Evolutionary conservation across 92 coral and sea anemone genomes (phyloP).

Genomic region (Siderastrea siderea): DNA sequence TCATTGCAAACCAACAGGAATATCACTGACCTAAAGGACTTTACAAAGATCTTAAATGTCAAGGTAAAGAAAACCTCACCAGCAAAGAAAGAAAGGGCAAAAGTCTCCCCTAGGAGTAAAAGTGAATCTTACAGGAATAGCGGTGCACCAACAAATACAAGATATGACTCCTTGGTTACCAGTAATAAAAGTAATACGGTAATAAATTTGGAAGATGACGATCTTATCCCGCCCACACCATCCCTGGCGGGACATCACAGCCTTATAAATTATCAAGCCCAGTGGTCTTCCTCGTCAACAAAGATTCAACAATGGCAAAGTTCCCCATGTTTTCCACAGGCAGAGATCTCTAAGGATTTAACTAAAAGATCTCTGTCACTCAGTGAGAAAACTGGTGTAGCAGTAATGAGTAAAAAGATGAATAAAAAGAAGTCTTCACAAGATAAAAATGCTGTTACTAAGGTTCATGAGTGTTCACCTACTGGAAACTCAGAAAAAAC

Average conservation of each 20-base stretch:
- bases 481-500: neutral
- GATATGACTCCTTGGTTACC: neutral
- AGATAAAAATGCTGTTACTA: neutral
- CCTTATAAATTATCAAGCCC: conserved; percentile 31
- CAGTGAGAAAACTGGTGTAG: neutral
- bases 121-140: neutral
- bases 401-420: neutral
- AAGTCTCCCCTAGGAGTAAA: neutral
- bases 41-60: conserved; percentile 15
- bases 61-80: neutral
- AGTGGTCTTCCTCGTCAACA: conserved; percentile 2
- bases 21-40: neutral
- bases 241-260: conserved; percentile 71
- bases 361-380: neutral
- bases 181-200: neutral
- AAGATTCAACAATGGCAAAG: neutral
- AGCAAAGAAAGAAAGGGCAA: neutral
- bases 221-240: conserved; percentile 87
- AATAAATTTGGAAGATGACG: conserved; percentile 59
- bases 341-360: neutral
- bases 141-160: neutral
- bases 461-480: neutral
- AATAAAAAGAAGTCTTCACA: neutral
- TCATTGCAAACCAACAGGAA: neutral
- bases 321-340: neutral